A percentile compares a stretch with the other conserved stretches of the same genome.
Evolutionary conservation across 2,113 vertebrate species (phyloP).

Genomic region (Phylloscopus trochiloides): DNA sequence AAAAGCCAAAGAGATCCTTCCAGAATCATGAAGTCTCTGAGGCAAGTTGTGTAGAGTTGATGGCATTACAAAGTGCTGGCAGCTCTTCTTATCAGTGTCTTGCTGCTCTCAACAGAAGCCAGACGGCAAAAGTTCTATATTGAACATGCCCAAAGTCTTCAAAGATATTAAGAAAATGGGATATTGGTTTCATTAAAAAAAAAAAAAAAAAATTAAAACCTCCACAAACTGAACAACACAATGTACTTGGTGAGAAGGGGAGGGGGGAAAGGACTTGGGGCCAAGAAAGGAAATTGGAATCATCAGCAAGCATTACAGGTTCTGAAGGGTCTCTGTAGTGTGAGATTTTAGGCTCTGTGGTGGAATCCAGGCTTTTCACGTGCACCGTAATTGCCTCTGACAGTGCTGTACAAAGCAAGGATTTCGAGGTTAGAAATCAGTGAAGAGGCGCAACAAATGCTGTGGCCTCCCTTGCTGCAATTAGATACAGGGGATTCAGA

Average conservation of each 20-base stretch:
- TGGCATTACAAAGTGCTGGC: not conserved
- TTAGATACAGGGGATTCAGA: constrained; percentile 10
- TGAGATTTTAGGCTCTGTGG: not conserved
- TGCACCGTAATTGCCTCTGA: not conserved
- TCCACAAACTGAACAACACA: not conserved
- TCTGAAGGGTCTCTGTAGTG: not conserved
- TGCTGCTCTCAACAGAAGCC: not conserved
- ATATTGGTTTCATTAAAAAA: not conserved
- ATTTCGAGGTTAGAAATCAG: not conserved
- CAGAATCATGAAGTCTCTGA: not conserved
- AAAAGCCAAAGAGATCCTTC: not conserved
- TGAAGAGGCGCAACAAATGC: not conserved
- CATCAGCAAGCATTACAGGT: not conserved
- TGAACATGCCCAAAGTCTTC: not conserved
- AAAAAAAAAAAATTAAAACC: not conserved
- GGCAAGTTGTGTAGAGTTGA: not conserved
- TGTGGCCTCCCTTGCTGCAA: not conserved
- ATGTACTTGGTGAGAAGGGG: not conserved
- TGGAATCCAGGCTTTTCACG: not conserved
- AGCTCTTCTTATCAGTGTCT: not conserved
- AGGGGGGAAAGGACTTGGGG: not conserved
- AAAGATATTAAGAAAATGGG: not conserved
- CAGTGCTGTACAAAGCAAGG: not conserved
- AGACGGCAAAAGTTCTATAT: not conserved
- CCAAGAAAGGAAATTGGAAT: not conserved